A percentile compares a stretch with the other conserved stretches of the same genome.
Evolutionary conservation across 2,113 vertebrate genomes (phyloP).

Genomic region (Balaeniceps rex): DNA sequence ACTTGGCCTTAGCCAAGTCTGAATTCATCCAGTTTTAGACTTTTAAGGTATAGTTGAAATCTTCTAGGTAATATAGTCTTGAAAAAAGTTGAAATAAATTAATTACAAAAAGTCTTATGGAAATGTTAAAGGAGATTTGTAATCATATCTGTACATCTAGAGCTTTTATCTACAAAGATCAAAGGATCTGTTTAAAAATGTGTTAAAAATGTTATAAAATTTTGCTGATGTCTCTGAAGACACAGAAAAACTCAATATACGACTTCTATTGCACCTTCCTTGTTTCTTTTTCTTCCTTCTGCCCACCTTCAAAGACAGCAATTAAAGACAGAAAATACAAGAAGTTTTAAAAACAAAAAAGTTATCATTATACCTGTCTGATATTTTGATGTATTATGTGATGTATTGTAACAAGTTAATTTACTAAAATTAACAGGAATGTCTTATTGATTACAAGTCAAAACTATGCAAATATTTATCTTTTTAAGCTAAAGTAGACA

Average conservation of each 20-base stretch:
- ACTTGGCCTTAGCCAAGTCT: neutral
- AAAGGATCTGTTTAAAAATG: neutral
- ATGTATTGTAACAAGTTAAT: neutral
- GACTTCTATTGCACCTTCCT: neutral
- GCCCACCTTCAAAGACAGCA: neutral
- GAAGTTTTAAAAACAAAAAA: neutral
- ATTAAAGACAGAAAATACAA: neutral
- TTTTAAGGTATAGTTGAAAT: neutral
- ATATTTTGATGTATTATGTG: neutral
- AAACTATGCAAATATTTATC: neutral
- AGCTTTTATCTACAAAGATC: neutral
- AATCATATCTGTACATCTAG: neutral
- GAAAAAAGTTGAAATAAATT: neutral
- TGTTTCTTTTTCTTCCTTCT: neutral
- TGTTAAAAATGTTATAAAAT: neutral
- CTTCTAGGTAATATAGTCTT: neutral
- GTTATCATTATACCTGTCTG: neutral
- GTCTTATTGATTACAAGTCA: neutral
- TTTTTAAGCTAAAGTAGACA: neutral
- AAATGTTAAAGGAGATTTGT: neutral
- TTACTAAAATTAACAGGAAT: neutral
- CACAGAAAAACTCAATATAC: neutral
- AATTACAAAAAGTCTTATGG: neutral
- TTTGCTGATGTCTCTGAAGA: neutral
- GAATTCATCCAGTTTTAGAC: neutral